Evolutionary conservation across 23 tunicate genomes (phyloP), one percentile per base, ranked within the genome.

Genomic region (Oikopleura albicans): DNA sequence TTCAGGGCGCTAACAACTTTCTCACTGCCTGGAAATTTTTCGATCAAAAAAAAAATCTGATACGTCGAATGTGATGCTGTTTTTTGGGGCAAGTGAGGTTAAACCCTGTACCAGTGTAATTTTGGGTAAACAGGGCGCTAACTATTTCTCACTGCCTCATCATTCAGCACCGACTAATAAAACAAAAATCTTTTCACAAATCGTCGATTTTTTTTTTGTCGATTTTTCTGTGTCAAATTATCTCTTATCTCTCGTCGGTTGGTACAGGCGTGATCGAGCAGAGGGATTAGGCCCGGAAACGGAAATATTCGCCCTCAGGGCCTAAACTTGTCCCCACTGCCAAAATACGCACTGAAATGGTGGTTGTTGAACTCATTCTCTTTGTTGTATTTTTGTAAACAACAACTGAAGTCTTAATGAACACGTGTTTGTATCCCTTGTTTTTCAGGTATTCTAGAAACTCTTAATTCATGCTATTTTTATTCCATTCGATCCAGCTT

Each of bases 251-350:
- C 22, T 22, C 59, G 79, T 71, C 79, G 79, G 31, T 12, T 71
- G 4, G 28, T 29, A 16, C 33, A 2, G 4, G 37, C 37, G 34
- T 37, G 4, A 37, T 16, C 35, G 35, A 71, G 37, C 35, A 71
- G 79, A 12, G 79, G 79, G 79, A 34, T 31, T 29, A 71, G 79
- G 37, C 79, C 79, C 35, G 27, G 79, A 71, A 29, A 2, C 79
- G 79, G 28, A 4, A 12, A 16, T 22, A 27, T 12, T 2, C 22
- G 8, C 4, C 33, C 33, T 12, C 79, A 71, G 79, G 79, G 79
- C 79, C 79, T 71, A 71, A 71, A 71, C 79, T 71, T 71, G 79
- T 71, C 79, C 79, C 79, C 79, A 71, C 79, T 71, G 79, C 79
- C 79, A 71, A 29, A 49, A n/a, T n/a, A n/a, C n/a, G n/a, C n/a